Evolutionary conservation across 2,113 vertebrate genomes (phyloP).

Genomic region (Rafetus swinhoei): DNA sequence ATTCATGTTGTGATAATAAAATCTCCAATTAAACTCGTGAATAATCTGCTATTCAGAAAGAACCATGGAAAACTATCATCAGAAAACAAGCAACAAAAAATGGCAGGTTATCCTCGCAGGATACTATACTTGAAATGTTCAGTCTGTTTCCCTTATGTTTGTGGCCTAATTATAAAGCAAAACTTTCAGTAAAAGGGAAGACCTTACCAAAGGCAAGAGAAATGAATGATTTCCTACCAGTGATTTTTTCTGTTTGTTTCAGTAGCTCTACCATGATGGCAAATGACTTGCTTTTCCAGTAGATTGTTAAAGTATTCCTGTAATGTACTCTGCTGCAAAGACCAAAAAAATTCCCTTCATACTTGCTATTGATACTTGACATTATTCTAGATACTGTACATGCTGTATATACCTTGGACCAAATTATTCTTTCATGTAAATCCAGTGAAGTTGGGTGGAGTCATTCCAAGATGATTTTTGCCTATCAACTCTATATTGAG

Average conservation of each 20-base stretch:
- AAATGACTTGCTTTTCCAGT: slow-evolving; percentile 30
- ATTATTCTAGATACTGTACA: neutral
- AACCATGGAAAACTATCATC: neutral
- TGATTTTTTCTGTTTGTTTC: neutral
- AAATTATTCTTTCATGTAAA: neutral
- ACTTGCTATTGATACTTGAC: neutral
- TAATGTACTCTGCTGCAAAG: slow-evolving; percentile 4
- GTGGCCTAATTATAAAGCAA: neutral
- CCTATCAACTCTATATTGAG: neutral
- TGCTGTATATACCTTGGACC: neutral
- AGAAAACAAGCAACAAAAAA: slow-evolving; percentile 37
- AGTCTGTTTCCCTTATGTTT: neutral
- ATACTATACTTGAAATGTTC: neutral
- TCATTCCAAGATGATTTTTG: neutral
- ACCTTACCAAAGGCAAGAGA: neutral
- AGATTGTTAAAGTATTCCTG: neutral
- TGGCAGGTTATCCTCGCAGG: slow-evolving; percentile 12
- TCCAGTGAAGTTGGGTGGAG: neutral
- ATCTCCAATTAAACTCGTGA: slow-evolving; percentile 21
- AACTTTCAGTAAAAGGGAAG: slow-evolving; percentile 6
- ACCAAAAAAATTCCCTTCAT: neutral
- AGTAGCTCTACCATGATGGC: neutral
- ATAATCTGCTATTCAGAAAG: slow-evolving; percentile 13
- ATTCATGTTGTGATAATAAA: neutral
- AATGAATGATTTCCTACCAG: neutral